Percentiles rank a stretch among this genome's conserved stretches.
phyloP scores from a whole-genome alignment of 2,113 vertebrate genomes.

The Oreochromis aureus region DNA sequence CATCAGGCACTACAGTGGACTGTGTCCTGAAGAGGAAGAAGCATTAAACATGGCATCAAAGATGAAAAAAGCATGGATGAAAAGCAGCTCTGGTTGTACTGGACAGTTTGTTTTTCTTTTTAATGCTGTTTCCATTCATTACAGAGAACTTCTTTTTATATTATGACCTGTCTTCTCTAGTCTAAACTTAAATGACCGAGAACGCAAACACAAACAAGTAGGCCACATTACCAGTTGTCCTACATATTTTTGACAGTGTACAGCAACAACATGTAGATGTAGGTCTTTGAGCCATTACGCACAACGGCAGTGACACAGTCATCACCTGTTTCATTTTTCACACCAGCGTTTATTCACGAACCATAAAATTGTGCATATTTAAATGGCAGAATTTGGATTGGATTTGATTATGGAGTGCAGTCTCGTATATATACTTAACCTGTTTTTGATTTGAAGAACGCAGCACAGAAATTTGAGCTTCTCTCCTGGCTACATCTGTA shows the following conservation, averaged over 20 bases:
- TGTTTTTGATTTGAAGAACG: background rate
- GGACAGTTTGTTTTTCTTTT: background rate
- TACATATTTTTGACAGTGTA: background rate
- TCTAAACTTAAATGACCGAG: background rate
- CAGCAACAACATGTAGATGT: background rate
- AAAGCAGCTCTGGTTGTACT: background rate
- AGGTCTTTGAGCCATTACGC: background rate
- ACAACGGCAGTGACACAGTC: background rate
- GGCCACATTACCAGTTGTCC: background rate
- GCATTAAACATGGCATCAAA: background rate
- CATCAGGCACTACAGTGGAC: background rate
- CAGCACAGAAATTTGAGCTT: background rate
- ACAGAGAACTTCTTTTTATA: background rate
- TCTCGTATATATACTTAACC: background rate
- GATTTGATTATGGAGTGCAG: background rate
- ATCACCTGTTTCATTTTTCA: background rate
- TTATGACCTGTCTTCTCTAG: background rate
- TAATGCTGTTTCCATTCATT: background rate
- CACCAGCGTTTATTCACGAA: background rate
- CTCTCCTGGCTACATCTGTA: background rate
- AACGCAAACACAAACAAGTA: background rate
- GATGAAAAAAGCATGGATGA: background rate
- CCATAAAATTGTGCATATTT: background rate
- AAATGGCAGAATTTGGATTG: background rate
- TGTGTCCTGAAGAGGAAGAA: background rate